These are phyloP conservation scores for Bergia puertoricense DNA, from an alignment of 92 coral and sea anemone species.

Conservation along the genomic window DNA sequence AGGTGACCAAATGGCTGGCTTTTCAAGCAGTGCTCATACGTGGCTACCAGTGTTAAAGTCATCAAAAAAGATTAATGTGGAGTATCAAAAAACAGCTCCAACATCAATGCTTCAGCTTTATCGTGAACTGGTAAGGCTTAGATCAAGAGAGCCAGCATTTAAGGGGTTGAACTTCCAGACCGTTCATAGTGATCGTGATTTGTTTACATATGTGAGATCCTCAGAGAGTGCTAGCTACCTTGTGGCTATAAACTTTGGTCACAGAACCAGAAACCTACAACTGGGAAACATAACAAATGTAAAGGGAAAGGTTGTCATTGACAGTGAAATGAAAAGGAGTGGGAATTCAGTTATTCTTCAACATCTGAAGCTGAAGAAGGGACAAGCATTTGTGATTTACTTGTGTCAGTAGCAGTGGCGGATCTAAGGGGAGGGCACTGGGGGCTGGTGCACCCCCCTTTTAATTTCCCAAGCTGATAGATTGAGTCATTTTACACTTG, in stretches of 20 bases:
- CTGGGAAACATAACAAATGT: conserved; percentile 50
- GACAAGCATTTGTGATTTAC: conserved; percentile 73
- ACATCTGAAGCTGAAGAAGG: conserved; percentile 53
- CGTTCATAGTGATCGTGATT: conserved; percentile 58
- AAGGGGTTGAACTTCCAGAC: conserved; percentile 61
- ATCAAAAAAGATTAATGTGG: conserved; percentile 57
- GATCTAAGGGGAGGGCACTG: too few species aligned
- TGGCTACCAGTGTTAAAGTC: conserved; percentile 70
- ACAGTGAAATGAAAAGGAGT: conserved; percentile 67
- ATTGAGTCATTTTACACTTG: too few species aligned
- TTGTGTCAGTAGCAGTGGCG: conserved; percentile 8
- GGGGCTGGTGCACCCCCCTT: too few species aligned
- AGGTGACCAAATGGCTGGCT: conserved; percentile 56
- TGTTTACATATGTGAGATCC: conserved; percentile 73
- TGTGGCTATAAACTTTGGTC: conserved; percentile 78
- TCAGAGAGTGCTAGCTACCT: conserved; percentile 45
- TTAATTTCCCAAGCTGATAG: too few species aligned
- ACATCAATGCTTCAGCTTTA: conserved; percentile 64
- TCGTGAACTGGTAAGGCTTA: conserved; percentile 58
- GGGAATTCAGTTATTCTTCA: conserved; percentile 42
- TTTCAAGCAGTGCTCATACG: conserved; percentile 46
- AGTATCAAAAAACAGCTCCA: conserved; percentile 52
- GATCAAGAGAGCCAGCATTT: conserved; percentile 54
- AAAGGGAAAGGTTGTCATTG: conserved; percentile 63
- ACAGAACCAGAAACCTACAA: conserved; percentile 45